Evolutionary conservation across 2,888 invertebrate genomes (phyloP).

Genomic region (Polylopha cassiicola): DNA sequence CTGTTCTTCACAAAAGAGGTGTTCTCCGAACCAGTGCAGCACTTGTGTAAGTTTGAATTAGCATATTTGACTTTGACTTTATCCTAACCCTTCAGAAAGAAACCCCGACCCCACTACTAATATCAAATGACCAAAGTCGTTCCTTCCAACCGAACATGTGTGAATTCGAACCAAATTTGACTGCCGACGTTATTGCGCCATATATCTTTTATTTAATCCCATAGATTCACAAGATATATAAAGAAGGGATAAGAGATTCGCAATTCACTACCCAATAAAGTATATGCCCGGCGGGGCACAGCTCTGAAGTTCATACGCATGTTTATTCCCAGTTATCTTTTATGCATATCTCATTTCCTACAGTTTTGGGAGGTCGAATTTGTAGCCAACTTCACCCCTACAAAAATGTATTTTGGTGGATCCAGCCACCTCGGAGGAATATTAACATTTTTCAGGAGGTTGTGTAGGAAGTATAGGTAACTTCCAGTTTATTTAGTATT

Average conservation of each 20-base stretch:
- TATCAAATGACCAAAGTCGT: too few relatives aligned
- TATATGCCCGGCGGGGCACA: conserved; percentile 28
- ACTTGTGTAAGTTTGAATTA: too few relatives aligned
- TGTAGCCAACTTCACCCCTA: conserved; percentile 16
- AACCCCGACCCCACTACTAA: too few relatives aligned
- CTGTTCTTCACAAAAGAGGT: too few relatives aligned
- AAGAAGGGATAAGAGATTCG: conserved; percentile 26
- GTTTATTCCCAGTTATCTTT: conserved; percentile 40
- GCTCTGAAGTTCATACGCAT: conserved; percentile 27
- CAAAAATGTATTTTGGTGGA: conserved; percentile 23
- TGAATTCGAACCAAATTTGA: conserved; percentile 8
- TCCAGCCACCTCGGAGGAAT: conserved; percentile 17
- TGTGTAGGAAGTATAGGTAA: conserved; percentile 3
- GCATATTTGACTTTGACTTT: too few relatives aligned
- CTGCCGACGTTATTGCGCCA: conserved; percentile 18
- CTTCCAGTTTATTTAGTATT: too few relatives aligned
- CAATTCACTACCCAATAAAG: conserved; percentile 38
- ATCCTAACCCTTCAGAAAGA: too few relatives aligned
- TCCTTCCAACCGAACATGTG: too few relatives aligned
- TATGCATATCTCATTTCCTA: conserved; percentile 44
- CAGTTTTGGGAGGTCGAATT: conserved; percentile 25
- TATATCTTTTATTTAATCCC: conserved; percentile 37
- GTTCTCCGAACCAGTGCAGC: too few relatives aligned
- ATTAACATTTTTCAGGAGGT: conserved; percentile 20
- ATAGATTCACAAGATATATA: conserved; percentile 26